Conservation (phyloP, 2,888 invertebrate species). For the Orthosia gothica region DNA sequence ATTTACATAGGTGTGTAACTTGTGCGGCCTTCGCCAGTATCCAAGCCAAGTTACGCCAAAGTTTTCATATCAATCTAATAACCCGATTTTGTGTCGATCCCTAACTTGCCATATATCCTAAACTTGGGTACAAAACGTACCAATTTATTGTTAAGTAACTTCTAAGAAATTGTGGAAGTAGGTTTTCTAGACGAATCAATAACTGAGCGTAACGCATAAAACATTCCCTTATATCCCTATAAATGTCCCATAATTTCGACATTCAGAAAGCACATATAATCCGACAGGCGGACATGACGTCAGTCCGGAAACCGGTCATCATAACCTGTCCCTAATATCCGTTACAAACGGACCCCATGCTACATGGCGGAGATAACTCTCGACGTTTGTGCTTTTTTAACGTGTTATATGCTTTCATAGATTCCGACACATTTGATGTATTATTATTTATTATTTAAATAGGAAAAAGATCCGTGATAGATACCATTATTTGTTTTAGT, state of each 20-base stretch:
- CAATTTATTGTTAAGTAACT: constrained; percentile 6
- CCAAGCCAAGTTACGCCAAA: constrained; percentile 38
- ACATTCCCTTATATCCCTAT: not conserved
- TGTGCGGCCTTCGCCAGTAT: constrained; percentile 26
- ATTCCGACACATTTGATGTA: not conserved
- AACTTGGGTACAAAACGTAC: constrained; percentile 36
- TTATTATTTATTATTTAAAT: constrained; percentile 22
- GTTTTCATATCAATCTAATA: constrained; percentile 54
- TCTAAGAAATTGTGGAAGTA: not conserved
- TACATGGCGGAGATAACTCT: constrained; percentile 29
- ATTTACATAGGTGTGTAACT: constrained; percentile 45
- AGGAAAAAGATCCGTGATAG: not conserved
- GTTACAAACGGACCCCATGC: constrained; percentile 24
- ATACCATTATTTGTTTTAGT: constrained; percentile 10
- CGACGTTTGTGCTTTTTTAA: constrained; percentile 7
- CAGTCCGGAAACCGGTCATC: constrained; percentile 32
- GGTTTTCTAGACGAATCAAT: constrained; percentile 9
- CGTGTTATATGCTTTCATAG: not conserved
- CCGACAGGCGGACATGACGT: constrained; percentile 21
- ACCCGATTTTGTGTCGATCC: constrained; percentile 31
- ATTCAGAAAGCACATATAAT: constrained; percentile 18
- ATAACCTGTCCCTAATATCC: constrained; percentile 50
- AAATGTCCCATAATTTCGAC: not conserved
- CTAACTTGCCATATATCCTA: constrained; percentile 38
- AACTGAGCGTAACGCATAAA: not conserved